These are phyloP conservation scores for Shargacucullia verbasci DNA, from an alignment of 2,888 invertebrate genomes.

Conservation along the genomic window DNA sequence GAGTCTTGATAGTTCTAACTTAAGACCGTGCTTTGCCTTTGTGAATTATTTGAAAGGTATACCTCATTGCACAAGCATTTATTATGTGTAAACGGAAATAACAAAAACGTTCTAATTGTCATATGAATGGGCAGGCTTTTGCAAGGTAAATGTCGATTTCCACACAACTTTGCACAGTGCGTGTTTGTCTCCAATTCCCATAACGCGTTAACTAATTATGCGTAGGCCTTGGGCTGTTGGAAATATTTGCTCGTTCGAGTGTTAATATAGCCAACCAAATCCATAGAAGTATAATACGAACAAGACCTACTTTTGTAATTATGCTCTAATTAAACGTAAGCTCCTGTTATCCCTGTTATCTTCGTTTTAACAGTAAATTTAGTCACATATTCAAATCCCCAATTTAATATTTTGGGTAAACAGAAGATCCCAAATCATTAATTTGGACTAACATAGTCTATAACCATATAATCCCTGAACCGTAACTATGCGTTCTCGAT, in stretches of 20 bases:
- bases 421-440: conserved; percentile 59
- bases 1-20: conserved; percentile 86
- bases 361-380: conserved; percentile 55
- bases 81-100: conserved; percentile 76
- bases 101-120: conserved; percentile 72
- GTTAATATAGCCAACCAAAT: conserved; percentile 14
- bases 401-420: conserved; percentile 64
- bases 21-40: conserved; percentile 84
- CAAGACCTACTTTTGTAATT: conserved; percentile 37
- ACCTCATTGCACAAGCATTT: conserved; percentile 80
- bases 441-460: conserved; percentile 51
- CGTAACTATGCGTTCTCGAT: conserved; percentile 52
- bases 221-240: conserved; percentile 18
- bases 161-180: conserved; percentile 46
- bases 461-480: conserved; percentile 50
- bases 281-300: conserved; percentile 35
- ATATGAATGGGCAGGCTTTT: conserved; percentile 62
- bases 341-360: conserved; percentile 46
- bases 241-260: conserved; percentile 35
- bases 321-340: conserved; percentile 49
- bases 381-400: conserved; percentile 59
- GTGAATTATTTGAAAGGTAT: conserved; percentile 86
- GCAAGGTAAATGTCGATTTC: conserved; percentile 59
- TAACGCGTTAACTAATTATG: conserved; percentile 28
- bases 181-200: conserved; percentile 44